These are phyloP conservation scores for Pampusana beccarii DNA, from an alignment of 2,113 vertebrate genomes.

Conservation along the genomic window DNA sequence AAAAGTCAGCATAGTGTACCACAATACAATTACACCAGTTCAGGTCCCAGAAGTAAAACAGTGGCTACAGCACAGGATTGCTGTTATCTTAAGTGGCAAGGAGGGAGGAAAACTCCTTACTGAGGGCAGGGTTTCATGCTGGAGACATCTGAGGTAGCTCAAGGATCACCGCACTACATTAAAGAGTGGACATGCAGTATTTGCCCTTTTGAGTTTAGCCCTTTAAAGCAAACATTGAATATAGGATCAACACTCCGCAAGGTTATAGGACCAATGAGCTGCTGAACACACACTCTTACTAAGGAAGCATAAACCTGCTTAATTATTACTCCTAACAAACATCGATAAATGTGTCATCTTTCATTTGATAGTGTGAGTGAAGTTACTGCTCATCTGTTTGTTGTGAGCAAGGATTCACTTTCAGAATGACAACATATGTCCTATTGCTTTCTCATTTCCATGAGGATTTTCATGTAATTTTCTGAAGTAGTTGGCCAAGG, in stretches of 20 bases:
- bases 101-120: background rate
- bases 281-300: background rate
- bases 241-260: background rate
- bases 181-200: fast-evolving
- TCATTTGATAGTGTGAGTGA: background rate
- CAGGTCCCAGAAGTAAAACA: background rate
- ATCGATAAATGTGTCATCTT: background rate
- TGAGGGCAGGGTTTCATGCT: background rate
- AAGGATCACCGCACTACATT: background rate
- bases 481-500: background rate
- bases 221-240: background rate
- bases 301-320: background rate
- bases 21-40: background rate
- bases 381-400: background rate
- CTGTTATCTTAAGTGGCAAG: background rate
- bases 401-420: background rate
- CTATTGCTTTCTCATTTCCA: background rate
- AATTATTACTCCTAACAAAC: background rate
- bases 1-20: background rate
- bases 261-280: background rate
- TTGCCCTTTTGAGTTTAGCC: background rate
- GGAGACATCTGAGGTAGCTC: background rate
- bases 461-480: background rate
- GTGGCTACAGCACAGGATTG: background rate
- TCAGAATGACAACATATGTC: background rate